A percentile compares a stretch with the other conserved stretches of the same genome.
Conservation (phyloP, 2,797 vertebrate species). For the Sphenopsis melanotis region DNA sequence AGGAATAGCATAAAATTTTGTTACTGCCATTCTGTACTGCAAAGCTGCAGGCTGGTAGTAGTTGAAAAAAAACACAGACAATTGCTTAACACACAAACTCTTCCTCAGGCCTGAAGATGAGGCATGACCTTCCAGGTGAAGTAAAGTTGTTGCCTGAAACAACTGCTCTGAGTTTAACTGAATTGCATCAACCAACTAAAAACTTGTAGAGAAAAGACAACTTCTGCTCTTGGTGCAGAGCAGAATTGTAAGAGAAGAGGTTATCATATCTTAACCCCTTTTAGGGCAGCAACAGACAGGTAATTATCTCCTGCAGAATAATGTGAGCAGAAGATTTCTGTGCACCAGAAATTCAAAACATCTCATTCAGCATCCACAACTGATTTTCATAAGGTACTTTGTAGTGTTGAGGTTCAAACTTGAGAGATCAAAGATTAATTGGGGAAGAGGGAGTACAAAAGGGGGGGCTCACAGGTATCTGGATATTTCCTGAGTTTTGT, state of each 20-base stretch:
- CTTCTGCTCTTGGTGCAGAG: not conserved
- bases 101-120: not conserved
- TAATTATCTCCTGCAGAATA: not conserved
- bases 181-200: not conserved
- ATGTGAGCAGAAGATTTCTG: not conserved
- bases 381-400: not conserved
- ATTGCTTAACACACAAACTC: not conserved
- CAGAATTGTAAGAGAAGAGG: not conserved
- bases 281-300: not conserved
- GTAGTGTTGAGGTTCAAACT: not conserved
- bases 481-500: not conserved
- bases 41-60: not conserved
- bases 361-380: not conserved
- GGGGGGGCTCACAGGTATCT: fast-evolving
- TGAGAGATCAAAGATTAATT: not conserved
- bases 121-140: not conserved
- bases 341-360: not conserved
- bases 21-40: not conserved
- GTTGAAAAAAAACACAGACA: not conserved
- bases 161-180: not conserved
- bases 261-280: not conserved
- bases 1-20: not conserved
- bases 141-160: not conserved
- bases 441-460: not conserved
- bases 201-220: not conserved